Evolutionary conservation across 2,888 invertebrate species (phyloP), one percentile per base, ranked within the genome.

Genomic region (Eilema sororculum): DNA sequence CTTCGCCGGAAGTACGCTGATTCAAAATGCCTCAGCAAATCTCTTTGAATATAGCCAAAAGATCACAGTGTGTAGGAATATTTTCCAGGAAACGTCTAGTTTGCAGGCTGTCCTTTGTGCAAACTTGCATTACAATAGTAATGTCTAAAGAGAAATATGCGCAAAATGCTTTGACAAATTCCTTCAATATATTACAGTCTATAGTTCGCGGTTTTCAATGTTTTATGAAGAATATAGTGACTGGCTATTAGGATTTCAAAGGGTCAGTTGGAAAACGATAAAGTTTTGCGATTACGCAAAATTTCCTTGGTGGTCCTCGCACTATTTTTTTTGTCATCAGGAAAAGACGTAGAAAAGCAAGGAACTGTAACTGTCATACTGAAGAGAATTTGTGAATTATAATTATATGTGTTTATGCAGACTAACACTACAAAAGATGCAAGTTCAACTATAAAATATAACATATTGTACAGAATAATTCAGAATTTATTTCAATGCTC

Each of bases 1-100:
- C 33, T 64, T 69, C 60, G 67, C 73, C 78, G 85, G 83, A 84
- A 85, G 75, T 75, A 74, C 64, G 63, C 68, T 78, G 77, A 84
- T 83, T 76, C 78, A 76, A 78, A 79, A 76, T 70, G 67, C 72
- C 70, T 67, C 67, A 69, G 73, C 79, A 46, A 79, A 78, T 76
- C 64, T 72, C 73, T 78, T 73, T 76, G 75, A 68, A 77, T 69
- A 64, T 72, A 58, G 28, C 68, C 58, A 64, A 72, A 72, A 77
- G 74, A 73, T 81, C 76, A 76, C 59, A 65, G 13, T 12, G 8
- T n/a, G 28, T 72, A 77, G 62, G 70, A 77, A 78, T 71, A 75
- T 77, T 30, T 82, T 82, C 81, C 46, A 46, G 69, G 81, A 82
- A 81, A 24, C 59, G 37, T 72, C 67, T 68, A 65, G 52, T 33